A percentile compares a stretch with the other conserved stretches of the same genome.
phyloP scores from a whole-genome alignment of 2,797 vertebrate genomes.

The Falco naumanni region DNA sequence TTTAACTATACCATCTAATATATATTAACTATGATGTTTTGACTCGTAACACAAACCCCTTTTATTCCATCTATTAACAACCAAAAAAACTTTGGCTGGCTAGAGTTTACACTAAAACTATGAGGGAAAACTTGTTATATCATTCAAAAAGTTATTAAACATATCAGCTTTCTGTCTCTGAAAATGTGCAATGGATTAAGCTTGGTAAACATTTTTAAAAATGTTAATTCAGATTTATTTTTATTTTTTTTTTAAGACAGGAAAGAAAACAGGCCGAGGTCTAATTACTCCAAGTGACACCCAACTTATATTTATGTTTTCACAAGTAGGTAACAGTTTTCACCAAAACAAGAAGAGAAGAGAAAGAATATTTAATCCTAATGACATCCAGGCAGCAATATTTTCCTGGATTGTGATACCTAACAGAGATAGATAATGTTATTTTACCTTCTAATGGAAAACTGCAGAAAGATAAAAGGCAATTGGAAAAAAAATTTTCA shows the following conservation, averaged over 20 bases:
- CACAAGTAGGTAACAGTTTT: neutral
- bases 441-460: slow-evolving; percentile 57
- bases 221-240: neutral
- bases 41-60: neutral
- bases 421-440: slow-evolving; percentile 58
- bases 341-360: neutral
- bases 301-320: neutral
- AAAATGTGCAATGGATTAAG: neutral
- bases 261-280: neutral
- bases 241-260: neutral
- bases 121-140: neutral
- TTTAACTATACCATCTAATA: neutral
- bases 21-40: neutral
- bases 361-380: slow-evolving; percentile 32
- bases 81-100: neutral
- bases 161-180: neutral
- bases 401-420: neutral
- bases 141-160: neutral
- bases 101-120: neutral
- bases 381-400: slow-evolving; percentile 11
- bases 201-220: neutral
- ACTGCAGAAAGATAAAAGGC: slow-evolving; percentile 51
- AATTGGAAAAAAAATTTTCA: slow-evolving; percentile 16
- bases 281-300: slow-evolving; percentile 1
- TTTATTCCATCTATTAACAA: neutral